Conservation (phyloP, 1,140 invertebrate genomes). For the Drosophila murphyi region DNA sequence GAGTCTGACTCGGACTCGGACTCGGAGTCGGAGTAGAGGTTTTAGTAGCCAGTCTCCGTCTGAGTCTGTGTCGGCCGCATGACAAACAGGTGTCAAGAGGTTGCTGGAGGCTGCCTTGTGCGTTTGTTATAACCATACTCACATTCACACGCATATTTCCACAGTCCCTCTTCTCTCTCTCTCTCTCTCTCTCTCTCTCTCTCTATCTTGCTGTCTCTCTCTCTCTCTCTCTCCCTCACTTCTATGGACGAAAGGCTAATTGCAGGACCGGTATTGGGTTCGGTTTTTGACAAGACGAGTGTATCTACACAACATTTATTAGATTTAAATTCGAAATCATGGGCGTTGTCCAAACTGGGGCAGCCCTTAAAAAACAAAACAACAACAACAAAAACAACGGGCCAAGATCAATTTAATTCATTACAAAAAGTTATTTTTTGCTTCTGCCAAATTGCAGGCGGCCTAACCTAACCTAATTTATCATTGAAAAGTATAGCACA, state of each 20-base stretch:
- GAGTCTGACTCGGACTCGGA: too few species aligned
- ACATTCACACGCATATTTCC: slow-evolving; percentile 18
- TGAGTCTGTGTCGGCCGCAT: slow-evolving; percentile 41
- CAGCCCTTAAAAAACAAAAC: slow-evolving; percentile 8
- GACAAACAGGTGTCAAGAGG: slow-evolving; percentile 78
- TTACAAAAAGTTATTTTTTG: slow-evolving; percentile 68
- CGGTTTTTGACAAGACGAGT: slow-evolving; percentile 1
- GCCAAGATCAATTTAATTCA: slow-evolving; percentile 69
- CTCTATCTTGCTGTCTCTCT: too few species aligned
- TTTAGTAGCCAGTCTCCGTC: slow-evolving; percentile 10
- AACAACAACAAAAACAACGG: background rate
- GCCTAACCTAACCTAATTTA: slow-evolving; percentile 62
- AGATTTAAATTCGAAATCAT: slow-evolving; percentile 52
- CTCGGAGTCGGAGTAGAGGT: background rate
- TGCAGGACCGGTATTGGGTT: slow-evolving; percentile 5
- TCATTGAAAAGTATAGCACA: slow-evolving; percentile 50
- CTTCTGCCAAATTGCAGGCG: slow-evolving; percentile 53
- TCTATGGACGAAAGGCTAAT: slow-evolving; percentile 20
- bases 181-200: background rate
- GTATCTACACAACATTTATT: slow-evolving; percentile 63
- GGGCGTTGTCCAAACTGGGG: slow-evolving; percentile 63
- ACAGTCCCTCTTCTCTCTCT: background rate
- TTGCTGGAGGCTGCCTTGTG: slow-evolving; percentile 27
- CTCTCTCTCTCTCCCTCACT: background rate
- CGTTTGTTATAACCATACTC: slow-evolving; percentile 1